Evolutionary conservation across 2,113 vertebrate species (phyloP), one percentile per base, ranked within the genome.

Genomic region (Synchiropus splendidus): DNA sequence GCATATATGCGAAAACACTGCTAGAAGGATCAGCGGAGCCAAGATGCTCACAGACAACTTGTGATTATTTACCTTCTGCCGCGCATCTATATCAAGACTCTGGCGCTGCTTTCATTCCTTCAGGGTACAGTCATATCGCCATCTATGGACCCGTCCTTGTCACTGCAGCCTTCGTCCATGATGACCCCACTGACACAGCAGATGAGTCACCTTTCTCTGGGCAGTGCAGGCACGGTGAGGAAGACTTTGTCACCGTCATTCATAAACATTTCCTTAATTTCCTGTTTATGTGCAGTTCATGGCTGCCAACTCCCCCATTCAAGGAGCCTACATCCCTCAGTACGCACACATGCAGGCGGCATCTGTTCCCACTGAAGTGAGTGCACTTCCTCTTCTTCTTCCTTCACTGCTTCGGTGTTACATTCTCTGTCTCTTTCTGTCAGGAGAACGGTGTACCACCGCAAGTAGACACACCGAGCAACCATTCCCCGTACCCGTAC

Each of bases 81-180:
- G 21, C 21, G n/a, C n/a, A n/a, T n/a, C n/a, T 27, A 27, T 27
- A 27, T 4, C 21, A 27, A 8, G 21, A 27, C 21, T 27, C 21
- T n/a, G n/a, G n/a, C n/a, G n/a, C 21, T 27, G 21, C 21, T 27
- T 27, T 51, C 1, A 30, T 41, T 40, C 15, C 51, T 54, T 31
- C 38, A 99, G 95, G 91, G 94, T 82, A 89, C 94, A 60, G 89
- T 98, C 70, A 65, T 99, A 84, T 95, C 95, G 69, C 95, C 95
- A 80, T 95, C 95, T 58, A 94, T 99, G 86, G 95, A 98, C 76
- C 92, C 91, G 41, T 90, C 92, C 51, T 88, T 99, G 90, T 91
- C 94, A 85, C 87, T 98, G 88, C 95, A 98, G 79, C 91, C 89
- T 2, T 58, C 93, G 2, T 94, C 94, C 0, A 91, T 97, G 88